Evolutionary conservation across 2,113 vertebrate species (phyloP).

Genomic region (Coptodon rendalli): DNA sequence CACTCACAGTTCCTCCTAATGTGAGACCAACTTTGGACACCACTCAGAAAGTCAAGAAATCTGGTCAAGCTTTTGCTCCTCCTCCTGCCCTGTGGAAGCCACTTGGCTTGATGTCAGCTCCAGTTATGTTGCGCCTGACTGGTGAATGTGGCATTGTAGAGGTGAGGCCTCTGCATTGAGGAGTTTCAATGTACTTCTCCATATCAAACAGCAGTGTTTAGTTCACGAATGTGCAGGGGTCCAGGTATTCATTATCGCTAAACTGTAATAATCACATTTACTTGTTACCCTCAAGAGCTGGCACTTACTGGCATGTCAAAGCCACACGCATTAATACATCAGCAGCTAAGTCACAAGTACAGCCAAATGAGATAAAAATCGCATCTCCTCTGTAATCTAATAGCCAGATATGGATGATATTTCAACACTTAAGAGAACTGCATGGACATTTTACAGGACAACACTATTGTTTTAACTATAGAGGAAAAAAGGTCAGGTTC

Average conservation of each 20-base stretch:
- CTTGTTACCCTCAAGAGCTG: not conserved
- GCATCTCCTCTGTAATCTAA: not conserved
- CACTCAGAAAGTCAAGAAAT: slow-evolving; percentile 1
- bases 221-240: not conserved
- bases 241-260: not conserved
- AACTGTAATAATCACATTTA: not conserved
- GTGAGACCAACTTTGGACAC: not conserved
- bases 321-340: not conserved
- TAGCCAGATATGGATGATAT: not conserved
- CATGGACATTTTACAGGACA: not conserved
- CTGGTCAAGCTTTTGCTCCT: not conserved
- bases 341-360: not conserved
- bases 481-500: not conserved
- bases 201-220: not conserved
- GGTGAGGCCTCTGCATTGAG: slow-evolving; percentile 12
- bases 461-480: not conserved
- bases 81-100: not conserved
- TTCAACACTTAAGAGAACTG: not conserved
- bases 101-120: slow-evolving; percentile 38
- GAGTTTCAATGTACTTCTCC: not conserved
- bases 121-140: slow-evolving; percentile 56
- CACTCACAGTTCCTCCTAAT: not conserved
- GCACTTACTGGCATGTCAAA: not conserved
- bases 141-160: slow-evolving; percentile 50
- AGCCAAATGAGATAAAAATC: not conserved